Evolutionary conservation across 1,140 invertebrate genomes (phyloP).

Genomic region (Aethina tumida): DNA sequence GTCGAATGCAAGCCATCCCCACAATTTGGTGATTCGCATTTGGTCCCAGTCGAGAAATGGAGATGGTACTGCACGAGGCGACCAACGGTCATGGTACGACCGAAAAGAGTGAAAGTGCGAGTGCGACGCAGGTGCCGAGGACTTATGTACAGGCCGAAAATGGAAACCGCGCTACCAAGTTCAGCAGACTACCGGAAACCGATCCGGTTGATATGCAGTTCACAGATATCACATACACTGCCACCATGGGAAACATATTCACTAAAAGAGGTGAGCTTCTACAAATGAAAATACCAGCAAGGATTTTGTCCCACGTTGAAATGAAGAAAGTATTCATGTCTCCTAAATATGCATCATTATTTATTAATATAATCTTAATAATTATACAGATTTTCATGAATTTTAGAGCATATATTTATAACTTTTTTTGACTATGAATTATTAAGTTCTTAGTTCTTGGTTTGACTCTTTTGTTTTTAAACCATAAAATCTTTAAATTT

Average conservation of each 20-base stretch:
- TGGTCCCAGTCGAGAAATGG: slow-evolving; percentile 6
- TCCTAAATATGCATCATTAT: slow-evolving; percentile 1
- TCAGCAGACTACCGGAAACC: slow-evolving; percentile 40
- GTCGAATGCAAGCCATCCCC: no score
- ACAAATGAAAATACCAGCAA: no score
- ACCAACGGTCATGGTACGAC: slow-evolving; percentile 1
- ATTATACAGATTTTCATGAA: background rate
- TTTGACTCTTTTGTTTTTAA: no score
- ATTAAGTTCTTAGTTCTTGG: no score
- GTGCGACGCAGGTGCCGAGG: slow-evolving; percentile 1
- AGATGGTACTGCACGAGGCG: slow-evolving; percentile 13
- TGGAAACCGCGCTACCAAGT: slow-evolving; percentile 12
- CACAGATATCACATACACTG: slow-evolving; percentile 56
- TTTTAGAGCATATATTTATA: slow-evolving; percentile 3
- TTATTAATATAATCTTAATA: slow-evolving; percentile 2
- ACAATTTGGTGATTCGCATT: no score
- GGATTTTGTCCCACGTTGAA: no score
- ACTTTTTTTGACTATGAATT: background rate
- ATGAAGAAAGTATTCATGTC: slow-evolving; percentile 16
- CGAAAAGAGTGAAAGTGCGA: slow-evolving; percentile 5
- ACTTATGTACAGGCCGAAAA: slow-evolving; percentile 3
- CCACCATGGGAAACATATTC: slow-evolving; percentile 46
- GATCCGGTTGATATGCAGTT: slow-evolving; percentile 61
- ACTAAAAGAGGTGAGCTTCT: slow-evolving; percentile 62
- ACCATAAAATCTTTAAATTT: no score